A percentile compares a stretch with the other conserved stretches of the same genome.
Evolutionary conservation across 2,888 invertebrate genomes (phyloP).

Genomic region (Panopea generosa): DNA sequence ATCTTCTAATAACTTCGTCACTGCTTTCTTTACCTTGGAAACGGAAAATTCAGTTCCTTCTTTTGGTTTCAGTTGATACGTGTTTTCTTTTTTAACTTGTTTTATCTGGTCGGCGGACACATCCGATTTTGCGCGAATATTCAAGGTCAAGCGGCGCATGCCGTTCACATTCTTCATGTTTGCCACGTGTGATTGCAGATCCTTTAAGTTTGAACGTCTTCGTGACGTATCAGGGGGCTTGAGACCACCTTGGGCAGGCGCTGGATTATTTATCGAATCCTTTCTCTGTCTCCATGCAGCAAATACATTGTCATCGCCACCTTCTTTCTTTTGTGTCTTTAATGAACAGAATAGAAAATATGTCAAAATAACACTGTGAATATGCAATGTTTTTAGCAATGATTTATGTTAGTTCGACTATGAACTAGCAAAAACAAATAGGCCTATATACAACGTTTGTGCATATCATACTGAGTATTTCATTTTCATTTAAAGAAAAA

Average conservation of each 20-base stretch:
- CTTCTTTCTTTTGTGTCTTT: background rate
- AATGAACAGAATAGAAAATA: background rate
- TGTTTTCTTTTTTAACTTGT: conserved; percentile 66
- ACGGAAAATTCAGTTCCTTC: conserved; percentile 48
- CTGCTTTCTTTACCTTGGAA: conserved; percentile 40
- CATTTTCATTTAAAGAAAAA: too few relatives aligned
- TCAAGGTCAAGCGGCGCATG: conserved; percentile 44
- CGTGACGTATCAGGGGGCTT: conserved; percentile 1
- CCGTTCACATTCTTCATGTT: conserved; percentile 5
- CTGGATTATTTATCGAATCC: conserved; percentile 21
- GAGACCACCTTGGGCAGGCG: conserved; percentile 1
- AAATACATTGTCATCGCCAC: conserved; percentile 35
- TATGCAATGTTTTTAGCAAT: too few relatives aligned
- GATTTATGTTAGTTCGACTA: too few relatives aligned
- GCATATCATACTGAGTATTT: too few relatives aligned
- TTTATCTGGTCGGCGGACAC: conserved; percentile 51
- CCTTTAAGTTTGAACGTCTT: conserved; percentile 35
- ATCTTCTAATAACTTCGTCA: conserved; percentile 51
- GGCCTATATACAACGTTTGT: too few relatives aligned
- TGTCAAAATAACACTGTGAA: background rate
- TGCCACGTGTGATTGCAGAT: conserved; percentile 14
- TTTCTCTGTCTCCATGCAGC: conserved; percentile 39
- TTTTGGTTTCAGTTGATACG: conserved; percentile 70
- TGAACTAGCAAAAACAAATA: too few relatives aligned
- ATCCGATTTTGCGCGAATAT: conserved; percentile 52